phyloP scores from a whole-genome alignment of 2,113 vertebrate species.

The Stegostoma tigrinum region DNA sequence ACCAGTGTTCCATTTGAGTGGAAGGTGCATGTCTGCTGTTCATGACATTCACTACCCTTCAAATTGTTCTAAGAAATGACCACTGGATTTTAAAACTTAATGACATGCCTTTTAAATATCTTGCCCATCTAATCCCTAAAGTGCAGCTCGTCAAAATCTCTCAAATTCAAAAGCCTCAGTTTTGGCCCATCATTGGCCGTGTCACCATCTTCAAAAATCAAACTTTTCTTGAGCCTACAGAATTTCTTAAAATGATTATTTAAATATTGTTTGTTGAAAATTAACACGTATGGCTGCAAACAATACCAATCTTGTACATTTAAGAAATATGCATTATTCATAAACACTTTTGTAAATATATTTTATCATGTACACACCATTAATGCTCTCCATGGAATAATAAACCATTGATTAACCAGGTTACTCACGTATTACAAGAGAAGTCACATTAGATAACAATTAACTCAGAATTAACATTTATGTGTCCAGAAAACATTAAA shows the following conservation, averaged over 20 bases:
- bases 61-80: not conserved
- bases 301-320: not conserved
- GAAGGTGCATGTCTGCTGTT: not conserved
- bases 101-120: not conserved
- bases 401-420: not conserved
- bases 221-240: not conserved
- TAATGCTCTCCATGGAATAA: not conserved
- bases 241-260: not conserved
- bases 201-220: not conserved
- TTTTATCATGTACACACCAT: not conserved
- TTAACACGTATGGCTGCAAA: not conserved
- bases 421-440: not conserved
- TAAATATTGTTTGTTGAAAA: not conserved
- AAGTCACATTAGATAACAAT: not conserved
- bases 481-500: not conserved
- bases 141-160: not conserved
- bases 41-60: not conserved
- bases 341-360: not conserved
- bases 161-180: not conserved
- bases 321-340: too few relatives aligned
- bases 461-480: not conserved
- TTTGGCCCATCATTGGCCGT: not conserved
- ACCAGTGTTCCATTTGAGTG: not conserved
- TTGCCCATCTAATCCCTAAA: not conserved
- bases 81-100: not conserved